These are phyloP conservation scores for Pithys albifrons DNA, from an alignment of 2,113 vertebrate species.

Conservation along the genomic window DNA sequence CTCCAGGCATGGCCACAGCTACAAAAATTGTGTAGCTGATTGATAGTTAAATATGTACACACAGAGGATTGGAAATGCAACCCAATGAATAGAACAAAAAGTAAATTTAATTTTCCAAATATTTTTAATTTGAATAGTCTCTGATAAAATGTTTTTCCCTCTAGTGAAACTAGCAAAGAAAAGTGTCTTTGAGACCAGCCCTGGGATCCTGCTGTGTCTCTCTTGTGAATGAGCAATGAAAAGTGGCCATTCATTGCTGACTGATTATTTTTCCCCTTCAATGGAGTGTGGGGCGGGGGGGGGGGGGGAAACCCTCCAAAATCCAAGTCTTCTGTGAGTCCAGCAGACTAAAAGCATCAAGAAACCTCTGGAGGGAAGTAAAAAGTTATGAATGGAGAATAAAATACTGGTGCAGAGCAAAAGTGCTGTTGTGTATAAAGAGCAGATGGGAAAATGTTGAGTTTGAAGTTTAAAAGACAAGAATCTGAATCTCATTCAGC, in stretches of 20 bases:
- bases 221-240: slow-evolving; percentile 51
- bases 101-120: neutral
- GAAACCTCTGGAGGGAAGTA: slow-evolving; percentile 61
- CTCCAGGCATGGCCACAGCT: neutral
- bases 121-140: neutral
- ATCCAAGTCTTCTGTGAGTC: slow-evolving; percentile 36
- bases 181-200: slow-evolving; percentile 18
- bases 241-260: slow-evolving; percentile 58
- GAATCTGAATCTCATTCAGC: slow-evolving; percentile 57
- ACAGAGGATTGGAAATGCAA: neutral
- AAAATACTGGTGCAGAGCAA: slow-evolving; percentile 32
- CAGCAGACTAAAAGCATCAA: slow-evolving; percentile 51
- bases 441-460: slow-evolving; percentile 69
- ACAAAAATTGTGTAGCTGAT: neutral
- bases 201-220: slow-evolving; percentile 36
- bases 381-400: slow-evolving; percentile 69
- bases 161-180: slow-evolving; percentile 33
- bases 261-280: slow-evolving; percentile 56
- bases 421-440: slow-evolving; percentile 52
- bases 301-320: neutral
- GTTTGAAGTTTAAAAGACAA: slow-evolving; percentile 61
- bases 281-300: neutral
- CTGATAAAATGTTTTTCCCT: slow-evolving; percentile 17
- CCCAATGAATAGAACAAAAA: neutral
- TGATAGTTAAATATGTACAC: neutral